phyloP scores from a whole-genome alignment of 1,140 invertebrate genomes.

The Brachionus angularis region DNA sequence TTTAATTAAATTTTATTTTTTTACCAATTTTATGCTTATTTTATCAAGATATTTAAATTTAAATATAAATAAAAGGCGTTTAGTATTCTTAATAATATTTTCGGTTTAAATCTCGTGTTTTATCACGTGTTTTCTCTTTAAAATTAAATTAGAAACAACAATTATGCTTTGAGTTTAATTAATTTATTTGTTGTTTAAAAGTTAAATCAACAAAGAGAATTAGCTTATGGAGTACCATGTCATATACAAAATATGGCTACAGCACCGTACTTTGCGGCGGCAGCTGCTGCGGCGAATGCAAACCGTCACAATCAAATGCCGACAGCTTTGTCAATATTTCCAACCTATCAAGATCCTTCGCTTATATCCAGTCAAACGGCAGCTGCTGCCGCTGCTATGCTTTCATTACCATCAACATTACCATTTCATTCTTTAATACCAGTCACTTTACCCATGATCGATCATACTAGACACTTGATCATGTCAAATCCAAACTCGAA shows the following conservation, averaged over 20 bases:
- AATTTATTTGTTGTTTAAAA: not conserved
- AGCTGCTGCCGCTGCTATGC: slow-evolving; percentile 36
- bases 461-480: slow-evolving; percentile 34
- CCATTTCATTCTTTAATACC: slow-evolving; percentile 38
- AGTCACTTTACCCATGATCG: slow-evolving; percentile 39
- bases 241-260: slow-evolving; percentile 18
- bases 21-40: too few species aligned
- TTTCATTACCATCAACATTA: slow-evolving; percentile 5
- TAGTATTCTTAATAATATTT: too few species aligned
- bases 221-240: slow-evolving; percentile 13
- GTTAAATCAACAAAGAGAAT: slow-evolving; percentile 20
- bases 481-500: slow-evolving; percentile 17
- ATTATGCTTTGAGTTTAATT: too few species aligned
- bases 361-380: slow-evolving; percentile 17
- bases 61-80: too few species aligned
- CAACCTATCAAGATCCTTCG: slow-evolving; percentile 25
- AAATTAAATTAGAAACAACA: too few species aligned
- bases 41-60: too few species aligned
- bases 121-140: too few species aligned
- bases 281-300: slow-evolving; percentile 14
- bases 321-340: slow-evolving; percentile 22
- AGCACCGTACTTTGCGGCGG: slow-evolving; percentile 21
- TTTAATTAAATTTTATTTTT: too few species aligned
- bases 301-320: slow-evolving; percentile 25
- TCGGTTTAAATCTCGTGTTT: too few species aligned